These are phyloP conservation scores for Rhopalosiphum nymphaeae DNA, from an alignment of 2,888 invertebrate species.

Conservation along the genomic window DNA sequence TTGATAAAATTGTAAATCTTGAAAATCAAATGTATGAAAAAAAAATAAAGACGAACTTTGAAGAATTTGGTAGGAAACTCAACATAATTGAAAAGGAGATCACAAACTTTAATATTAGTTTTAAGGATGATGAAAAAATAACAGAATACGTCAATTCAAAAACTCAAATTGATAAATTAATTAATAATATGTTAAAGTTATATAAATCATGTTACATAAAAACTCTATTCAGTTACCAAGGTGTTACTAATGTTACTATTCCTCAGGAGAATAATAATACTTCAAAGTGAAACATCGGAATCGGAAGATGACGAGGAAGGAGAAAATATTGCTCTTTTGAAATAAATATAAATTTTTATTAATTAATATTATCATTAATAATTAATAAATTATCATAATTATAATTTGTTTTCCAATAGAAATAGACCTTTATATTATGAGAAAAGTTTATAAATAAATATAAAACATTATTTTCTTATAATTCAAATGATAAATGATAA, in stretches of 20 bases:
- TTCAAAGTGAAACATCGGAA: too few relatives aligned
- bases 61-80: rapidly evolving
- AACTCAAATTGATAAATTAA: not conserved
- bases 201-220: not conserved
- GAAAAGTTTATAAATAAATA: too few relatives aligned
- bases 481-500: too few relatives aligned
- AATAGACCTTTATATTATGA: too few relatives aligned
- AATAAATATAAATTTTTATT: too few relatives aligned
- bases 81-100: not conserved
- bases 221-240: not conserved
- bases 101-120: not conserved
- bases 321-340: too few relatives aligned
- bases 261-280: too few relatives aligned
- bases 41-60: not conserved
- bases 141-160: rapidly evolving
- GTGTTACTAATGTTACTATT: not conserved
- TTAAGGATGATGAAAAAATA: not conserved
- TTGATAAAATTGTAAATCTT: not conserved
- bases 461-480: too few relatives aligned
- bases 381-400: too few relatives aligned
- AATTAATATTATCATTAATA: too few relatives aligned
- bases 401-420: too few relatives aligned
- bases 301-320: too few relatives aligned
- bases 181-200: not conserved
- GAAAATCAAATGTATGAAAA: not conserved